Evolutionary conservation across 2,797 vertebrate genomes (phyloP), one percentile per base, ranked within the genome.

Genomic region (Sebastes taczanowskii): DNA sequence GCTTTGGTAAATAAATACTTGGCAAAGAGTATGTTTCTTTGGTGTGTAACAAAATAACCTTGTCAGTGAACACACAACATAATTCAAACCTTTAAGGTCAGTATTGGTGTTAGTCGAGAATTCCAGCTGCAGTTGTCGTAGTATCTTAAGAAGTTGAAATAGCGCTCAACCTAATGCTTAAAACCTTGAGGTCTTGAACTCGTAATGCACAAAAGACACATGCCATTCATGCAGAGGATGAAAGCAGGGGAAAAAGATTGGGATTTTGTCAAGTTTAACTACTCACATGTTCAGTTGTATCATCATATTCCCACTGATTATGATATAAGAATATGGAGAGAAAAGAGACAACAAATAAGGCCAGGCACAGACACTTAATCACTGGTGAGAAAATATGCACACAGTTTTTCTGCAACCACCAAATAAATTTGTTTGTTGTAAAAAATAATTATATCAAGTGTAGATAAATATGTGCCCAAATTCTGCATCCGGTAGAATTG

Each of bases 211-310:
- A 79, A 78, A 77, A 72, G 30, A 65, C 11, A 78, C 80, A 86
- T 79, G 81, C 77, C 79, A 80, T 64, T 73, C 84, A 91, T 81
- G 87, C 85, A 87, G 62, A 82, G 6, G 67, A 74, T 64, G 18
- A 81, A 25, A 71, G 42, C 4, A 35, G 52, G 25, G 52, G 25
- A 35, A 69, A 69, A 77, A 60, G 11, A 62, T 42, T 29, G 11
- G 7, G 25, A 30, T 67, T 72, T 73, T 7, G 11, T 22, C 23
- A 49, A 63, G 27, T 71, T 85, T 73, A 83, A 86, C 85, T 97
- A 99, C 99, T 99, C 95, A 99, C 99, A 96, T 99, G 98, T 96
- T 99, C 98, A 91, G 97, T 95, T 95, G 98, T 95, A 96, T 99
- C 99, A 97, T 99, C 98, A 96, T 97, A 98, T 97, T 99, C 98